A percentile compares a stretch with the other conserved stretches of the same genome.
Conservation (phyloP, 2,888 invertebrate genomes). For the Sialis lutaria region DNA sequence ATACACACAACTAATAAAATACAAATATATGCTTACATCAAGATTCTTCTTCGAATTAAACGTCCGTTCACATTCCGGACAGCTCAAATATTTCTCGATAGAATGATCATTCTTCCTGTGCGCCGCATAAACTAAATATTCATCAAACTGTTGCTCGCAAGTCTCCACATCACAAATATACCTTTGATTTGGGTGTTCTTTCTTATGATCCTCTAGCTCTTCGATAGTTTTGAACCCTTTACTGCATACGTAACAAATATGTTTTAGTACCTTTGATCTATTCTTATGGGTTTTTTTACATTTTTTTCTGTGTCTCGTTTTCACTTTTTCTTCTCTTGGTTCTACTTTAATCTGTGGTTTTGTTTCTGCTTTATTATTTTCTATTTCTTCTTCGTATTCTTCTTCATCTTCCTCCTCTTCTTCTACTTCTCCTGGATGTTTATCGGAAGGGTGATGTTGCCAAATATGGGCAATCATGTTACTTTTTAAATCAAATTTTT, state of each 20-base stretch:
- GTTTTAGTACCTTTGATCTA: neutral
- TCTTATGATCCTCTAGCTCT: neutral
- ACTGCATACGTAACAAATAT: conserved; percentile 3
- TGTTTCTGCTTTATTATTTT: neutral
- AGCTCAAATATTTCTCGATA: conserved; percentile 2
- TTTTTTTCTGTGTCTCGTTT: neutral
- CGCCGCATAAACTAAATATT: conserved; percentile 1
- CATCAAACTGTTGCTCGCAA: conserved; percentile 1
- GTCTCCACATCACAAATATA: conserved; percentile 3
- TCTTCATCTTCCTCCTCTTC: neutral
- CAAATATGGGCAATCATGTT: conserved; percentile 5
- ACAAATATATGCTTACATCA: conserved; percentile 1
- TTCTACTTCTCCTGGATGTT: neutral
- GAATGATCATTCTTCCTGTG: conserved; percentile 3
- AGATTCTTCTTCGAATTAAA: conserved; percentile 1
- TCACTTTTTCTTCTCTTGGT: neutral
- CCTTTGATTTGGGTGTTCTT: conserved; percentile 1
- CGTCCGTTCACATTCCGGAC: conserved; percentile 1
- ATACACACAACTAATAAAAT: neutral
- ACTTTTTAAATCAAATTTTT: conserved; percentile 5
- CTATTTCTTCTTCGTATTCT: neutral
- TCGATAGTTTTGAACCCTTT: neutral
- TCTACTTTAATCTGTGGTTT: neutral
- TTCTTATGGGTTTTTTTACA: neutral
- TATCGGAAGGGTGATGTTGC: neutral